Evolutionary conservation across 2,888 invertebrate species (phyloP), one percentile per base, ranked within the genome.

Genomic region (Charanyca ferruginea): DNA sequence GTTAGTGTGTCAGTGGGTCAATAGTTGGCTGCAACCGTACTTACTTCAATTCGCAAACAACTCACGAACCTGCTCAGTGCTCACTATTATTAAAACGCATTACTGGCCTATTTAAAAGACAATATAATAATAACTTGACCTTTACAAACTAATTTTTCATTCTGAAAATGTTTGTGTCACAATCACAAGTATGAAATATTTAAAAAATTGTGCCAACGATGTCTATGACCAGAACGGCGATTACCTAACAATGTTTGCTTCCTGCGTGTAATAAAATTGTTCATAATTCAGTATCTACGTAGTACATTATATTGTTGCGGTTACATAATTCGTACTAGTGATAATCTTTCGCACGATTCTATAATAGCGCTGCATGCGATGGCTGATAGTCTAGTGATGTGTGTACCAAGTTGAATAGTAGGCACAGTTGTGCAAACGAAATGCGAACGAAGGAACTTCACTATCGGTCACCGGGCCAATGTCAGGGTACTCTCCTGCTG

Each of bases 1-100:
- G 69, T 91, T 93, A 87, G 87, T 94, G 90, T 91, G 95, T 93
- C 91, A 95, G 92, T 94, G 68, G 95, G 95, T 94, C 95, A 94
- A 93, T 94, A 94, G 90, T 93, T 91, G 87, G 81, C 87, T 91
- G 90, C 91, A 88, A 88, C 89, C 88, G 86, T 87, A 88, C 38
- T 16, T 16, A 38, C 38, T 38, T 16, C 85, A 85, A 89, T 90
- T 93, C 88, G 90, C 92, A 89, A 90, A 90, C 91, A 85, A 88
- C 89, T 90, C 88, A 89, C 86, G 87, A 91, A 91, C 92, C 90
- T 91, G 91, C 89, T 90, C 84, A 81, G 88, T 91, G 90, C 89
- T 91, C 84, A 82, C 84, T 84, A 81, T 81, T 83, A 80, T 73
- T 76, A 62, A 79, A 80, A 47, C 58, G 67, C 76, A 66, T 66